Evolutionary conservation across 2,797 vertebrate genomes (phyloP), one percentile per base, ranked within the genome.

Genomic region (Leptoclinus maculatus): DNA sequence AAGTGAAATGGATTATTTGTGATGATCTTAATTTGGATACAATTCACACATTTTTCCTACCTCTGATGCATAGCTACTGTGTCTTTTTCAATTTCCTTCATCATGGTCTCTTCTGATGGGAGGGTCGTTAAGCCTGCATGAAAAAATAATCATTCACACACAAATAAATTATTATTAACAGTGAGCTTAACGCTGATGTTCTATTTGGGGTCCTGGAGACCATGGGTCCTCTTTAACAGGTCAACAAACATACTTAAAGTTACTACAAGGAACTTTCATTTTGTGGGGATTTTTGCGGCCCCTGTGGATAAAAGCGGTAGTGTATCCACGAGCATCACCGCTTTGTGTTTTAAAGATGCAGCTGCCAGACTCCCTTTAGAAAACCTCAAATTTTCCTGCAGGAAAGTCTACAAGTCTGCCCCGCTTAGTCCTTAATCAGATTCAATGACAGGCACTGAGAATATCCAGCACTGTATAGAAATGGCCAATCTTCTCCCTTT

Each of bases 31-130:
- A 57, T 17, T 2, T 29, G 53, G 53, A 7, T 56, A 29, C 27
- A 17, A 36, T 12, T 57, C 54, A 57, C 16, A 29, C 3, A 66
- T 16, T 53, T 49, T 23, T 64, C 58, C 11, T 80, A 91, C 92
- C 66, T 89, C 51, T 88, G 72, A 74, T 88, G 68, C 90, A 93
- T 91, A 32, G 11, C 66, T 38, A 4, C 29, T 0, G 92, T 96
- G n/a, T 88, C 93, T 66, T 84, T 79, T 1, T 94, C 88, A 59
- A 96, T 93, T 82, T 96, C 95, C 41, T 94, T 79, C 65, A 91
- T 83, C 96, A 96, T 97, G 58, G 60, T 74, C 25, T 91, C 78
- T 17, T 58, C 72, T 38, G 95, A 80, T 5, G 96, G 96, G 66
- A 97, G 78, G 1, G 21, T 71, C n/a, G 73, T 86, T 13, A 94